Percentiles rank a stretch among this genome's conserved stretches.
Evolutionary conservation across 2,113 vertebrate genomes (phyloP).

Genomic region (Myiagra hebetior): DNA sequence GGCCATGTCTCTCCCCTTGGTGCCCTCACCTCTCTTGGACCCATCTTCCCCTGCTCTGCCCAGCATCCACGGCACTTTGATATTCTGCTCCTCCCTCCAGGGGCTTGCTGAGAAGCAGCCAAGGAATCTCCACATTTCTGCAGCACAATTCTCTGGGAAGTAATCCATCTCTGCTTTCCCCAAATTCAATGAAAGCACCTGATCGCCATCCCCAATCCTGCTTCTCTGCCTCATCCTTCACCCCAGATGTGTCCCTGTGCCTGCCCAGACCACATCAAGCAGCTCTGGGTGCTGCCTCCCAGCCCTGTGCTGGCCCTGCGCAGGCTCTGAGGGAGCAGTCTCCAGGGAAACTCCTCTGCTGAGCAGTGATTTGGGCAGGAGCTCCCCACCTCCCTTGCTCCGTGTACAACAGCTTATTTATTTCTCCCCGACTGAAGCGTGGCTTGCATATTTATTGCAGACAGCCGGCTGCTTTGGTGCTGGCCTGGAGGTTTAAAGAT

Average conservation of each 20-base stretch:
- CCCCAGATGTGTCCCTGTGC: neutral
- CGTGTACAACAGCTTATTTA: neutral
- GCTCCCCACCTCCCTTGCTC: constrained; percentile 28
- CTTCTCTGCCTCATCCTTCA: neutral
- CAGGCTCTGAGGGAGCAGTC: neutral
- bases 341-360: neutral
- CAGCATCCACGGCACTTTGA: neutral
- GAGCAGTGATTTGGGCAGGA: constrained; percentile 22
- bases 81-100: neutral
- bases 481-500: neutral
- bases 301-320: neutral
- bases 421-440: neutral
- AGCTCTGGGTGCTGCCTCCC: neutral
- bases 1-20: rapidly evolving
- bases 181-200: neutral
- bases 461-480: neutral
- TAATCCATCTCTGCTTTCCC: neutral
- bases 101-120: neutral
- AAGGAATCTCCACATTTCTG: neutral
- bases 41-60: neutral
- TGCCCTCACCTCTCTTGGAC: neutral
- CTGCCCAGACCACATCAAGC: neutral
- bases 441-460: constrained; percentile 21
- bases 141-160: neutral
- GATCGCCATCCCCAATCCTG: rapidly evolving